Conservation (phyloP, 2,113 vertebrate species). For the Ceuthmochares aereus region DNA sequence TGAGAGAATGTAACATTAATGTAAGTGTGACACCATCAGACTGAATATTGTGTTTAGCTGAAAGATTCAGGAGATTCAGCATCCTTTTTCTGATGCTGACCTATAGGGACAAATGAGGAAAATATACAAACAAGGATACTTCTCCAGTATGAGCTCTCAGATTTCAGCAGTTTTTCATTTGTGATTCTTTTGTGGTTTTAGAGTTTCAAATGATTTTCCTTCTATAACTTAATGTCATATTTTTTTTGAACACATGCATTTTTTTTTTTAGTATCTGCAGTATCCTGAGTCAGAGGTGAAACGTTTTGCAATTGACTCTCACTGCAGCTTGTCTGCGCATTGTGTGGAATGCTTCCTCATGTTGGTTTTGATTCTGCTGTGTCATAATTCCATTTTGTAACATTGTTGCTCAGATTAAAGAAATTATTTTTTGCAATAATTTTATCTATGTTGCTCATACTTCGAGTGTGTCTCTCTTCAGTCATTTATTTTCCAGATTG, state of each 20-base stretch:
- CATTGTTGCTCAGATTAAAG: neutral
- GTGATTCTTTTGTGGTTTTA: neutral
- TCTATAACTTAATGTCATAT: accelerated
- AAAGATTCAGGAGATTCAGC: neutral
- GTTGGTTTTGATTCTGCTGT: neutral
- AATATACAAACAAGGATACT: neutral
- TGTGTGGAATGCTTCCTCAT: neutral
- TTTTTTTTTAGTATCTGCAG: neutral
- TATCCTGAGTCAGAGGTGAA: neutral
- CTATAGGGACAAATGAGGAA: neutral
- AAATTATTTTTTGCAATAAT: neutral
- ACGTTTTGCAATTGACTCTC: neutral
- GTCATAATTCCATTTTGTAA: neutral
- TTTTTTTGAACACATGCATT: neutral
- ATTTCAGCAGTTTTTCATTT: neutral
- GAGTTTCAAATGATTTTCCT: neutral
- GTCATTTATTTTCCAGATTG: neutral
- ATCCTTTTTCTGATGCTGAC: neutral
- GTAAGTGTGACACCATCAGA: neutral
- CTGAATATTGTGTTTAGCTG: neutral
- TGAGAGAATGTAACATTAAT: neutral
- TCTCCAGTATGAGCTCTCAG: neutral
- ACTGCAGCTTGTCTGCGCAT: neutral
- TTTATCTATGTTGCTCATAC: neutral
- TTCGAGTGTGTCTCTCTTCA: neutral